A percentile compares a stretch with the other conserved stretches of the same genome.
Conservation (phyloP, 2,113 vertebrate species). For the Casuarius casuarius region DNA sequence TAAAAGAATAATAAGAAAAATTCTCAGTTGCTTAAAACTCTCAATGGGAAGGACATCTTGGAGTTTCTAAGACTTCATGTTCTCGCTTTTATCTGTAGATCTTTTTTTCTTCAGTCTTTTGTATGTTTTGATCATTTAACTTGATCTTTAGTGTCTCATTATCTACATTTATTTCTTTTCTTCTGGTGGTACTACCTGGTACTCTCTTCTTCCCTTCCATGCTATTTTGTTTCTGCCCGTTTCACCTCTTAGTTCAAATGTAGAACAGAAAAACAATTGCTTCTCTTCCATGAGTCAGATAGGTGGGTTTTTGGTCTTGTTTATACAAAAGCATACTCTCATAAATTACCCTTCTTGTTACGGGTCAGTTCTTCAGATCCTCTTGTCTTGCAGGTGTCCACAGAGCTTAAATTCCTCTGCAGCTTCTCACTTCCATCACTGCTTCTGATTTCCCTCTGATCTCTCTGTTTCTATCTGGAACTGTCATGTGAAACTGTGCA, state of each 20-base stretch:
- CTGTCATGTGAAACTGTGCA: conserved; percentile 21
- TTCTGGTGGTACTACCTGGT: background rate
- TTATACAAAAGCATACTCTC: conserved; percentile 18
- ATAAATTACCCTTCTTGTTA: conserved; percentile 34
- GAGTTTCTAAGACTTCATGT: background rate
- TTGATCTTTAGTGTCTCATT: background rate
- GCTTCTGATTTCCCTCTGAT: conserved; percentile 41
- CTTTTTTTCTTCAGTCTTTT: background rate
- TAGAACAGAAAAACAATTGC: background rate
- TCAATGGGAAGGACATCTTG: background rate
- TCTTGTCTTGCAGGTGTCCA: conserved; percentile 42
- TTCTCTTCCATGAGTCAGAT: background rate
- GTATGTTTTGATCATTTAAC: background rate
- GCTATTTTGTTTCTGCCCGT: background rate
- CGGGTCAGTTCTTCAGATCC: conserved; percentile 49
- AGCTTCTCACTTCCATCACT: conserved; percentile 30
- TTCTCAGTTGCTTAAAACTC: background rate
- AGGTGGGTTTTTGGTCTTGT: background rate
- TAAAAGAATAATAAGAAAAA: background rate
- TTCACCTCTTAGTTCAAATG: background rate
- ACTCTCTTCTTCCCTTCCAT: background rate
- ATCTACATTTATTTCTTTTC: background rate
- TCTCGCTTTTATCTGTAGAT: background rate
- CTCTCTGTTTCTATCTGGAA: conserved; percentile 58
- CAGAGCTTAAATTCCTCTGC: conserved; percentile 37